Conservation (phyloP, 2,113 vertebrate genomes). For the Zosterops lateralis region DNA sequence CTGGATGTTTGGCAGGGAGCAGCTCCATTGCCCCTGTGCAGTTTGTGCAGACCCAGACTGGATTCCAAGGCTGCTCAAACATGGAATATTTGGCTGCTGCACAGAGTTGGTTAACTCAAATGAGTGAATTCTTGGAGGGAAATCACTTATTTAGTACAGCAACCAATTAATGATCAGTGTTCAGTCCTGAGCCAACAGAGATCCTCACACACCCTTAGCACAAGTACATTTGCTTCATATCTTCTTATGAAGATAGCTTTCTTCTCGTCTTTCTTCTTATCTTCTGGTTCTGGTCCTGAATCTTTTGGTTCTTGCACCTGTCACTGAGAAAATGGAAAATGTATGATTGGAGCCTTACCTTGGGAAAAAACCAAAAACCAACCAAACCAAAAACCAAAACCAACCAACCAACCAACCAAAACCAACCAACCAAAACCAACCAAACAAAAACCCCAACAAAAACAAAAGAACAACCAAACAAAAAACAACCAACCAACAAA, state of each 20-base stretch:
- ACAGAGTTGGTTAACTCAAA: background rate
- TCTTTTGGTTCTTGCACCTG: background rate
- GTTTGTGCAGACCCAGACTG: background rate
- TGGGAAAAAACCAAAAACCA: background rate
- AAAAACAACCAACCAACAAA: too few species aligned
- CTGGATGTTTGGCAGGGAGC: background rate
- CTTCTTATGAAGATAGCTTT: background rate
- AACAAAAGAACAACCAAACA: background rate
- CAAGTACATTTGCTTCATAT: background rate
- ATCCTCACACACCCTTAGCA: background rate
- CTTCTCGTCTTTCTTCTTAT: too few species aligned
- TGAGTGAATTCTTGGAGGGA: background rate
- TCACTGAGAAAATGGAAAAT: background rate
- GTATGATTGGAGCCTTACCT: background rate
- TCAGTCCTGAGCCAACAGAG: background rate
- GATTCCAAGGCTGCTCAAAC: background rate
- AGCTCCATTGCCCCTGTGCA: background rate
- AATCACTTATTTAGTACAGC: background rate
- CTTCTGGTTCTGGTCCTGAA: background rate
- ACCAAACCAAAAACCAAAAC: background rate
- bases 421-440: too few species aligned
- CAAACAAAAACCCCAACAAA: background rate
- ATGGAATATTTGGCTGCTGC: background rate
- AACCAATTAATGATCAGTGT: background rate
- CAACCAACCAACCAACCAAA: background rate